phyloP scores from a whole-genome alignment of 1,140 invertebrate genomes.

The Philopotamus ludificatus region DNA sequence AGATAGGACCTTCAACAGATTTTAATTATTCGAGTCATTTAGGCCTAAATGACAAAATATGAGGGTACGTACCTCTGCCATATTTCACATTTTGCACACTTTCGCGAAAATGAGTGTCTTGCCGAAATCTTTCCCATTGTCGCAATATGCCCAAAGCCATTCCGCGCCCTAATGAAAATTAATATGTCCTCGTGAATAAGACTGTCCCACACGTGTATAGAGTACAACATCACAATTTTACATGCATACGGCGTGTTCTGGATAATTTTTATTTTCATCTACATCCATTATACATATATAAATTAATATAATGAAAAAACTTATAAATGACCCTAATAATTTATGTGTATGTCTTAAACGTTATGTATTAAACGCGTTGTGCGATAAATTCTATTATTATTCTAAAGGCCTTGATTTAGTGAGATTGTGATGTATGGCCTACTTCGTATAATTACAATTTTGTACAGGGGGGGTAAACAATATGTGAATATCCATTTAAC shows the following conservation, averaged over 20 bases:
- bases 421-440: no score
- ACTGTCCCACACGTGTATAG: background rate
- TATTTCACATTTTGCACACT: background rate
- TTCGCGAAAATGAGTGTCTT: background rate
- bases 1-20: constrained; percentile 2
- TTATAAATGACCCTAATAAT: background rate
- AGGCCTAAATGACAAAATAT: constrained; percentile 15
- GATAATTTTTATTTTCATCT: no score
- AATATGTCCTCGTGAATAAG: background rate
- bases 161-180: background rate
- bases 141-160: background rate
- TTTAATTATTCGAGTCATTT: constrained; percentile 21
- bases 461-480: no score
- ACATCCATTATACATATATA: no score
- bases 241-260: no score
- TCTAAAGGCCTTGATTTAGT: no score
- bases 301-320: no score
- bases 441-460: no score
- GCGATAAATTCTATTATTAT: no score
- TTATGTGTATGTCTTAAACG: background rate
- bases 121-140: background rate
- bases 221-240: no score
- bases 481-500: no score
- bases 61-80: background rate
- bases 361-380: background rate